These are phyloP conservation scores for Aporophyla lueneburgensis DNA, from an alignment of 2,888 invertebrate species.

Conservation along the genomic window DNA sequence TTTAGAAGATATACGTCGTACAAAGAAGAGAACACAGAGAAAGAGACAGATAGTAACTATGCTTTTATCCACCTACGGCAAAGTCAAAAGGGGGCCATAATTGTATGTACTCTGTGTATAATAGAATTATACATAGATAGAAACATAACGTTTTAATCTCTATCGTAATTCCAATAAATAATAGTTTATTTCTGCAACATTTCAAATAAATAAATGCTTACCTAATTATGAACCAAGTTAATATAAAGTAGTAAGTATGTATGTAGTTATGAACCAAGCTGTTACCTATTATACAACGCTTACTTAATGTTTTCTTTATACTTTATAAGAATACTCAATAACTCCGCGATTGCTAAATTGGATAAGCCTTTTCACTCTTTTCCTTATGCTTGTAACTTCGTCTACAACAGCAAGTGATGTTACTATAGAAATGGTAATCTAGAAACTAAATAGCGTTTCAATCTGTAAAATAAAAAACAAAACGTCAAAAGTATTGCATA, in stretches of 20 bases:
- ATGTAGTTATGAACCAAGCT: not conserved
- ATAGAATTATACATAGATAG: not conserved
- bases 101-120: not conserved
- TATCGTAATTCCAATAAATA: not conserved
- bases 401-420: conserved; percentile 4
- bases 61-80: not conserved
- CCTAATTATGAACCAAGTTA: not conserved
- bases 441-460: conserved; percentile 16
- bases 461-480: conserved; percentile 31
- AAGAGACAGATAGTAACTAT: not conserved
- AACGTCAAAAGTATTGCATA: conserved; percentile 9
- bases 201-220: not conserved
- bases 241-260: not conserved
- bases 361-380: conserved; percentile 6
- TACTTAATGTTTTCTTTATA: conserved; percentile 10
- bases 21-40: no score
- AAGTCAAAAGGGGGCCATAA: not conserved
- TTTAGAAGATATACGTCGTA: not conserved
- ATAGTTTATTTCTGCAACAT: not conserved
- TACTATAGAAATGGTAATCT: conserved; percentile 11
- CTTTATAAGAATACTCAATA: conserved; percentile 14
- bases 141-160: not conserved
- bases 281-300: not conserved
- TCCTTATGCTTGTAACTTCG: conserved; percentile 5
- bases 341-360: conserved; percentile 1